Evolutionary conservation across 2,888 invertebrate genomes (phyloP).

Genomic region (Andrena haemorrhoa): DNA sequence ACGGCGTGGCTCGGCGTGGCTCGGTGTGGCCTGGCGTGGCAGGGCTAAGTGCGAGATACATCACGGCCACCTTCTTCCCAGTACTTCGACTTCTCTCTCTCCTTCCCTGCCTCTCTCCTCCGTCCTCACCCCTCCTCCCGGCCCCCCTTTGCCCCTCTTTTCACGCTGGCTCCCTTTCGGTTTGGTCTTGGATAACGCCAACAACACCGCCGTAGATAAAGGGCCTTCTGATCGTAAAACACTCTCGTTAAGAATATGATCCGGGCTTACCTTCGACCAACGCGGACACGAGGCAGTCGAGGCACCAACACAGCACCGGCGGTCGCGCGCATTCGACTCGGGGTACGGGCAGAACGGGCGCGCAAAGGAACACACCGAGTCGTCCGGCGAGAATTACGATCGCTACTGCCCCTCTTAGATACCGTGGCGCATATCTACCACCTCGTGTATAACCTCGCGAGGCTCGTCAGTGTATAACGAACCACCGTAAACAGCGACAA

Average conservation of each 20-base stretch:
- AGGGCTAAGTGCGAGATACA: conserved; percentile 84
- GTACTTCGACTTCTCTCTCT: conserved; percentile 61
- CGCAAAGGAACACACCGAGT: conserved; percentile 68
- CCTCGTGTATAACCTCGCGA: conserved; percentile 73
- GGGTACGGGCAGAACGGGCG: conserved; percentile 43
- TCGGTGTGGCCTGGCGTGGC: conserved; percentile 72
- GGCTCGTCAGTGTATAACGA: conserved; percentile 77
- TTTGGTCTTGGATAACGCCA: conserved; percentile 82
- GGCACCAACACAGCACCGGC: conserved; percentile 39
- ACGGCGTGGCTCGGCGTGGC: conserved; percentile 67
- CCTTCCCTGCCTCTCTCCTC: conserved; percentile 36
- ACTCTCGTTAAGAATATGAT: conserved; percentile 85
- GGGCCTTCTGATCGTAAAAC: conserved; percentile 81
- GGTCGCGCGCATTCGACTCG: conserved; percentile 24
- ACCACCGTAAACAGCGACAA: conserved; percentile 73
- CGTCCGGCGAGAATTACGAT: conserved; percentile 73
- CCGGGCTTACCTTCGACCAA: conserved; percentile 82
- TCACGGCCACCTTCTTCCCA: conserved; percentile 76
- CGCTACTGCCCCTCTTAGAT: conserved; percentile 81
- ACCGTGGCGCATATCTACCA: conserved; percentile 74
- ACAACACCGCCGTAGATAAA: conserved; percentile 83
- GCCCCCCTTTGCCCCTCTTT: conserved; percentile 24
- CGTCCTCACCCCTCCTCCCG: conserved; percentile 17
- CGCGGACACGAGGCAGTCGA: conserved; percentile 63
- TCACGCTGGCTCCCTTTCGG: conserved; percentile 64